Evolutionary conservation across 2,113 vertebrate genomes (phyloP).

Genomic region (Clarias macrocephalus): DNA sequence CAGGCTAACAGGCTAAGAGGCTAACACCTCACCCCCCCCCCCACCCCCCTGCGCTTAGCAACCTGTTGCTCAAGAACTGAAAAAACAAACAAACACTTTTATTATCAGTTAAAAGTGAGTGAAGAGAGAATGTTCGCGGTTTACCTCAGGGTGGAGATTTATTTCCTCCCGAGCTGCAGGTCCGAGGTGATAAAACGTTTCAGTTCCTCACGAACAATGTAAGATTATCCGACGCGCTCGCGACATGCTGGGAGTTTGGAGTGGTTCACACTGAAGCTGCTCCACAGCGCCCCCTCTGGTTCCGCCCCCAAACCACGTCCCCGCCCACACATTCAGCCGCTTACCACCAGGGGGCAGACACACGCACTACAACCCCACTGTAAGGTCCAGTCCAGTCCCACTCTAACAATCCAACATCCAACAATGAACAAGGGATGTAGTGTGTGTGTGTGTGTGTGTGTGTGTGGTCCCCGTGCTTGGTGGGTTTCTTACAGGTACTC

Average conservation of each 20-base stretch:
- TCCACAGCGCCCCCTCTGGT: slow-evolving; percentile 36
- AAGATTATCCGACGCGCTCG: neutral
- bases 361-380: too few species aligned
- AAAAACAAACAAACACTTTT: slow-evolving; percentile 1
- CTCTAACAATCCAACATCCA: too few species aligned
- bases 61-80: slow-evolving; percentile 70
- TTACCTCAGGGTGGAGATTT: slow-evolving; percentile 13
- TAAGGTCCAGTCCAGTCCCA: too few species aligned
- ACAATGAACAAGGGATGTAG: too few species aligned
- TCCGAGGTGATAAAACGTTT: too few species aligned
- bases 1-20: slow-evolving; percentile 46
- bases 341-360: neutral
- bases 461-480: too few species aligned
- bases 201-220: neutral
- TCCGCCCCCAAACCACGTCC: neutral
- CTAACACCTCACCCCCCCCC: slow-evolving; percentile 23
- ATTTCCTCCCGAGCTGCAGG: neutral
- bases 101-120: neutral
- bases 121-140: neutral
- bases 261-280: slow-evolving; percentile 35
- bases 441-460: too few species aligned
- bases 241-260: slow-evolving; percentile 26
- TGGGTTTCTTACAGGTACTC: too few species aligned
- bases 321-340: neutral
- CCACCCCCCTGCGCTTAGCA: slow-evolving; percentile 44